Percentiles rank a stretch among this genome's conserved stretches.
These are phyloP conservation scores for Sitobion miscanthi DNA, from an alignment of 1,140 invertebrate genomes.

Conservation along the genomic window DNA sequence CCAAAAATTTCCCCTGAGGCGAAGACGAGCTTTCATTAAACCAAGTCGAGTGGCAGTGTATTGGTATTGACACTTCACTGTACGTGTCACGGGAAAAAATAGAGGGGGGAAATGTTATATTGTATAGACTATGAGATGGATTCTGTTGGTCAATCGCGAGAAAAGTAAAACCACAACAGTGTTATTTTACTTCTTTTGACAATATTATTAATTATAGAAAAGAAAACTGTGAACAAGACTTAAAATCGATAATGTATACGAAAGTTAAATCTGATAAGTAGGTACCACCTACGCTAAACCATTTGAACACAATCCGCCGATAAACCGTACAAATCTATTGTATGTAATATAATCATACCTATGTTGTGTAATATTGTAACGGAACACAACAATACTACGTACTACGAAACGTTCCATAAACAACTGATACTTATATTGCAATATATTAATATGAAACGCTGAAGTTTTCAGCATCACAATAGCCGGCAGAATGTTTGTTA, in stretches of 20 bases:
- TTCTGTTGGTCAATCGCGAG: not conserved
- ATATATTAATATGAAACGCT: not conserved
- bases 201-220: constrained; percentile 10
- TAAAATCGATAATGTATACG: not conserved
- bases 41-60: constrained; percentile 34
- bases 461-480: not conserved
- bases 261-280: not conserved
- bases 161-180: not conserved
- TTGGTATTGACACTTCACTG: constrained; percentile 54
- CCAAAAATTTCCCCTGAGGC: constrained; percentile 49
- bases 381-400: not conserved
- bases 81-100: constrained; percentile 28
- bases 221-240: not conserved
- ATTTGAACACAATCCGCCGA: not conserved
- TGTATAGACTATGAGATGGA: not conserved
- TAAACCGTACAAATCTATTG: not conserved
- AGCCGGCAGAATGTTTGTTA: not conserved
- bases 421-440: not conserved
- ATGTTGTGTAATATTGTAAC: not conserved
- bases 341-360: not conserved
- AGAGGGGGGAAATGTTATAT: not conserved
- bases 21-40: constrained; percentile 51
- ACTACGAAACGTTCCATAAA: not conserved
- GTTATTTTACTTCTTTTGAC: not conserved
- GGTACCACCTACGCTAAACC: not conserved